phyloP scores from a whole-genome alignment of 2,797 vertebrate genomes.

The Pseudopleuronectes americanus region DNA sequence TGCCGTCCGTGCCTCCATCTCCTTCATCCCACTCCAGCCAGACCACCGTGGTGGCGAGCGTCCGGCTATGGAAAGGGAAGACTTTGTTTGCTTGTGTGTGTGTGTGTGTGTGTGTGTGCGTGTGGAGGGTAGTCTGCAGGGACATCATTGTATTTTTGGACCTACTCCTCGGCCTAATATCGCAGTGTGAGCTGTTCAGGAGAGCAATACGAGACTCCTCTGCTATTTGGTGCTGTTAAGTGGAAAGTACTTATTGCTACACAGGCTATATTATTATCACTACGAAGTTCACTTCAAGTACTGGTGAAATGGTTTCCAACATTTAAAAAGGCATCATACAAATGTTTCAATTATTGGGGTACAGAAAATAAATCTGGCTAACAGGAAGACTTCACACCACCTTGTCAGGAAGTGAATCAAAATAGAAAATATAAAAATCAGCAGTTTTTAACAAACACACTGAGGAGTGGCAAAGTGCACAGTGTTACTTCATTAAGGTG shows the following conservation, averaged over 20 bases:
- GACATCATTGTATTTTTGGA: constrained; percentile 58
- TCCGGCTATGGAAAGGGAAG: constrained; percentile 60
- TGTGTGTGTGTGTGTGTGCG: constrained; percentile 41
- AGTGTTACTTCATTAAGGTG: too few species aligned
- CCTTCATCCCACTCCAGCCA: constrained; percentile 79
- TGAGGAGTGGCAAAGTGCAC: background rate
- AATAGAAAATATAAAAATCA: background rate
- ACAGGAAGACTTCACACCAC: constrained; percentile 8
- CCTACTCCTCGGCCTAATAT: constrained; percentile 34
- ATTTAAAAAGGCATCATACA: background rate
- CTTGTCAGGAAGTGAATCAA: background rate
- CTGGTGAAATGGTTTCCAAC: background rate
- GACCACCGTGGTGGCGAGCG: constrained; percentile 75
- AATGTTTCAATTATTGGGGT: constrained; percentile 1
- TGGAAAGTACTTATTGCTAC: background rate
- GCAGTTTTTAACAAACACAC: background rate
- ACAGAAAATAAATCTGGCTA: background rate
- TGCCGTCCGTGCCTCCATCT: constrained; percentile 81
- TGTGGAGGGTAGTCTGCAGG: constrained; percentile 41
- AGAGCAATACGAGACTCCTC: constrained; percentile 27
- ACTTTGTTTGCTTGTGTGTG: constrained; percentile 65
- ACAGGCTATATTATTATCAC: background rate
- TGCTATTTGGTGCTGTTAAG: constrained; percentile 29
- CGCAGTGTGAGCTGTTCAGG: constrained; percentile 33
- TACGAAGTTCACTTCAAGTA: constrained; percentile 11